These are phyloP conservation scores for Paracanthobrama guichenoti DNA, from an alignment of 2,113 vertebrate genomes.

Conservation along the genomic window DNA sequence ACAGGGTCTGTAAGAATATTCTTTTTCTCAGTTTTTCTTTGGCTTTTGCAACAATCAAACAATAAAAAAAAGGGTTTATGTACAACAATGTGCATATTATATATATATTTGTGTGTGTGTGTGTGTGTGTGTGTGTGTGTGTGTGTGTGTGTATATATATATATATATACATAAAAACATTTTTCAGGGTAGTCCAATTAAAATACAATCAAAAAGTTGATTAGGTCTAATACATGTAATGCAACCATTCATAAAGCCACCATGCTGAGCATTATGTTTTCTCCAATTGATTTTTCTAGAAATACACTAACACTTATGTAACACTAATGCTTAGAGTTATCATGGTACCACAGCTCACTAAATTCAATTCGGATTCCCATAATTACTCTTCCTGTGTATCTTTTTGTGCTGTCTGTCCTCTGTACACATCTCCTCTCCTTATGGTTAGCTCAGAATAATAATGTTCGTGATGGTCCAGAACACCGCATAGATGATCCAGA, in stretches of 20 bases:
- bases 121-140: no score
- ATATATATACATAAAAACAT: background rate
- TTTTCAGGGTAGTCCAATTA: background rate
- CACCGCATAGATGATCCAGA: slow-evolving; percentile 40
- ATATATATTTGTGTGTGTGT: no score
- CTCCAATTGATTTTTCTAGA: background rate
- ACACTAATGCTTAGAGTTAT: background rate
- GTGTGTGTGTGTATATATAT: no score
- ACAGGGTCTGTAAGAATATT: background rate
- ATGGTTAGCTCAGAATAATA: background rate
- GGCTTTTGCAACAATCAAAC: background rate
- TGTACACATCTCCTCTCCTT: background rate
- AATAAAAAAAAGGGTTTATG: background rate
- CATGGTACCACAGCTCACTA: background rate
- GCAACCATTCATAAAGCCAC: background rate
- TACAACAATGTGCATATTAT: no score
- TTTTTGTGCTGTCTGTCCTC: background rate
- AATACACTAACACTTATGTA: background rate
- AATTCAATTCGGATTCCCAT: slow-evolving; percentile 4
- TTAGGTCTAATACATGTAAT: background rate
- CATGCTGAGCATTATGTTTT: background rate
- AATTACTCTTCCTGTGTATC: background rate
- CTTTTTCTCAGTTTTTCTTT: background rate
- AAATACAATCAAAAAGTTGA: background rate
- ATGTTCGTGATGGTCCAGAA: slow-evolving; percentile 11